Evolutionary conservation across 2,888 invertebrate genomes (phyloP), one percentile per base, ranked within the genome.

Genomic region (Mellilla xanthometata): DNA sequence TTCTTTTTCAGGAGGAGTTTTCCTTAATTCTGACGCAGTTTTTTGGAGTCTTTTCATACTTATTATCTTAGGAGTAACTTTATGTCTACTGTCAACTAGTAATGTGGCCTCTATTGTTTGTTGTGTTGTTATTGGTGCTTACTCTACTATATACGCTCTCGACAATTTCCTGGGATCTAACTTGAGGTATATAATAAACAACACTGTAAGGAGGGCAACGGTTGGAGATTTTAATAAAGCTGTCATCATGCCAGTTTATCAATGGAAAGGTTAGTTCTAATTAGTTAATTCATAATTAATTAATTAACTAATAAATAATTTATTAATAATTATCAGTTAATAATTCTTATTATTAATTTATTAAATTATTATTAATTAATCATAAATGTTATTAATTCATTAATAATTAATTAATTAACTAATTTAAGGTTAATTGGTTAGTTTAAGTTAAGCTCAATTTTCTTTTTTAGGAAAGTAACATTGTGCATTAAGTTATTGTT

Each of bases 161-260:
- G 95, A 94, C 76, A 91, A 92, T 62, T 93, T 91, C 60, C 53
- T 91, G 49, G 93, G 93, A 12, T 91, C 93, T 19, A 92, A 91
- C 75, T 74, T 95, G 56, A 93, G 93, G 59, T 94, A 93, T 65
- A 93, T 95, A 23, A 58, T 94, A 1, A 82, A 94, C 11, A 95
- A 95, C 62, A 84, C 91, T 0, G 68, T 94, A n/a, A 81, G 94
- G 52, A 90, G 95, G 52, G 91, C 92, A 0, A 90, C 91, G 0
- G 90, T 93, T 6, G 65, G 81, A 0, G 77, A 87, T n/a, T 95
- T 93, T 58, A 84, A 90, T 33, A 66, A 73, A 10, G 94, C 93
- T 12, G 76, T 92, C 12, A 69, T 93, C 33, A 78, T 90, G 54
- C 92, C 93, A 11, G 93, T 94, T 0, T 92, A 88, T 67, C 91